Conservation (phyloP, 2,797 vertebrate genomes). For the Gymnocypris eckloni region DNA sequence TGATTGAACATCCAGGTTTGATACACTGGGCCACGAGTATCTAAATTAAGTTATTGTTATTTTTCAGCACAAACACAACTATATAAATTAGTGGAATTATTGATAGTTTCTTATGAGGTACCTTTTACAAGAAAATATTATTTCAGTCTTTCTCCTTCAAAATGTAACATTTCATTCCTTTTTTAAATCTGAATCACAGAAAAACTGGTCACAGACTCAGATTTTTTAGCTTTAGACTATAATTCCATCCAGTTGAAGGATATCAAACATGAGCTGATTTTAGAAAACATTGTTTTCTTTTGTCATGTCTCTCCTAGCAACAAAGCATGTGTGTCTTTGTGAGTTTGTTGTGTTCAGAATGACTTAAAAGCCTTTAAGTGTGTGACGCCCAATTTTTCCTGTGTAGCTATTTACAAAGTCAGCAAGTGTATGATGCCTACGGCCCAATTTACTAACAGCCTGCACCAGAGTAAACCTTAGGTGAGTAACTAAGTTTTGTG, state of each 20-base stretch:
- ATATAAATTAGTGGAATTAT: background rate
- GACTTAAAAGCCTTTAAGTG: background rate
- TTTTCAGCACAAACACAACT: background rate
- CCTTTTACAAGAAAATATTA: background rate
- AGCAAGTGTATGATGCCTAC: no score
- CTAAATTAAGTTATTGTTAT: background rate
- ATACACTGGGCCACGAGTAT: background rate
- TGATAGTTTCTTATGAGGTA: background rate
- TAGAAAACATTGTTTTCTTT: background rate
- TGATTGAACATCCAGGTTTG: background rate
- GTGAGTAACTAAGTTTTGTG: no score
- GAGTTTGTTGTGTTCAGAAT: background rate
- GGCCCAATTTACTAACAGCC: no score
- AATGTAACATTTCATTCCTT: background rate
- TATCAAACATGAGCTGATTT: no score
- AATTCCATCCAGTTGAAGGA: no score
- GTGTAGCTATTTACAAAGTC: background rate
- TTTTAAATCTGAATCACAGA: no score
- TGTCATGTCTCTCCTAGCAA: background rate
- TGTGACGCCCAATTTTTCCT: background rate
- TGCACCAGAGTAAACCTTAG: no score
- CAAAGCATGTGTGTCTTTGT: no score
- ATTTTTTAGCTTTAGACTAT: no score
- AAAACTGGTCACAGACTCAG: background rate
- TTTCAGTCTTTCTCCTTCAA: background rate